Evolutionary conservation across 2,888 invertebrate species (phyloP).

Genomic region (Branchipolynoe longqiensis): DNA sequence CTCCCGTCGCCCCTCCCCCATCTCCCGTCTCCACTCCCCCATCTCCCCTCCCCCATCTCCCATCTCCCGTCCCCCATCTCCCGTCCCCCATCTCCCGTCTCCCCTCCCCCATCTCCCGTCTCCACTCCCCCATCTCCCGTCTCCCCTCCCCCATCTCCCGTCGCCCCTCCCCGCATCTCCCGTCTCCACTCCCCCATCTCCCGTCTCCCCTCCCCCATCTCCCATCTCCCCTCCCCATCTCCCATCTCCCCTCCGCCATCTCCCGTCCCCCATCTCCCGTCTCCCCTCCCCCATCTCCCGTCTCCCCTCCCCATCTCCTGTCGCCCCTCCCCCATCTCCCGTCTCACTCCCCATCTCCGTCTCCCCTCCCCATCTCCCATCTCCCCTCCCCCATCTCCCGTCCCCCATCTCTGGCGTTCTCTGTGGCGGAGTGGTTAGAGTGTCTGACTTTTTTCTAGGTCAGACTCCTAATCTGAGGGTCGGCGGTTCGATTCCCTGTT

Average conservation of each 20-base stretch:
- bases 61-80: neutral
- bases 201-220: neutral
- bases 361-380: neutral
- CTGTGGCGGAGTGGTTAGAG: no score
- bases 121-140: neutral
- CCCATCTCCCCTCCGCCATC: neutral
- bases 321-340: neutral
- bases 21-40: neutral
- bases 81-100: neutral
- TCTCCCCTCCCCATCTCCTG: neutral
- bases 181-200: neutral
- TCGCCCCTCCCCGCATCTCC: neutral
- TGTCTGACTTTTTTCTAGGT: no score
- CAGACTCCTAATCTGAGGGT: no score
- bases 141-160: neutral
- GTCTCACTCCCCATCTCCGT: neutral
- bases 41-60: neutral
- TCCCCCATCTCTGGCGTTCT: no score
- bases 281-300: neutral
- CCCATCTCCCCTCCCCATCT: neutral
- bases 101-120: neutral
- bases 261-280: neutral
- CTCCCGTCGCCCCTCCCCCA: neutral
- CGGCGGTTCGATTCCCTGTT: no score
- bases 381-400: neutral